Percentiles rank a stretch among this genome's conserved stretches.
Conservation (phyloP, 2,113 vertebrate genomes). For the Rostratula benghalensis region DNA sequence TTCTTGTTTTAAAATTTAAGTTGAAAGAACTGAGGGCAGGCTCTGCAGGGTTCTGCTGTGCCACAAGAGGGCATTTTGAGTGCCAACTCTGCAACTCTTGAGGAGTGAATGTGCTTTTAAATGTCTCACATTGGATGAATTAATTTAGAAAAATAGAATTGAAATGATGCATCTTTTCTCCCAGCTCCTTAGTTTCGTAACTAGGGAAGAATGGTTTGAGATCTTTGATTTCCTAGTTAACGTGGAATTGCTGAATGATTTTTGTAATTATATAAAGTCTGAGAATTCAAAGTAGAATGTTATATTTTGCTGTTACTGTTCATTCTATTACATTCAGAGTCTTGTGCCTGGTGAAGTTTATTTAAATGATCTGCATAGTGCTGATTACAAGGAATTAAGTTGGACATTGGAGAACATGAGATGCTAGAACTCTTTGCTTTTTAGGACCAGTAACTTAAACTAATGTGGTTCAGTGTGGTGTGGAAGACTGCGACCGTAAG, state of each 20-base stretch:
- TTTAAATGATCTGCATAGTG: not conserved
- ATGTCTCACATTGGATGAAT: not conserved
- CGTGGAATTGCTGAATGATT: not conserved
- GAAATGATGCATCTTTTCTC: not conserved
- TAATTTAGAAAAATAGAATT: not conserved
- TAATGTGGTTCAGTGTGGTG: slow-evolving; percentile 32
- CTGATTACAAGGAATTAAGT: not conserved
- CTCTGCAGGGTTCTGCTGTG: not conserved
- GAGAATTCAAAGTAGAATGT: not conserved
- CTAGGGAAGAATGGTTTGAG: not conserved
- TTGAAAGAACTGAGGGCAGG: not conserved
- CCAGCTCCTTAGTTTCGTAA: not conserved
- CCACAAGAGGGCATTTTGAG: slow-evolving; percentile 52
- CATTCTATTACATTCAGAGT: not conserved
- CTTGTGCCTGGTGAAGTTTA: not conserved
- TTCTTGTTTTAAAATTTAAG: not conserved
- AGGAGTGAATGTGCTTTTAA: not conserved
- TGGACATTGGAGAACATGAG: not conserved
- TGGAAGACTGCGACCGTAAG: slow-evolving; percentile 43
- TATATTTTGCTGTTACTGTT: no score
- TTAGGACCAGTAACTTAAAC: slow-evolving; percentile 40
- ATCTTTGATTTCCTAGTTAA: not conserved
- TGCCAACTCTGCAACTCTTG: not conserved
- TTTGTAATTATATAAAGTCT: not conserved
- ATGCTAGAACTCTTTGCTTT: not conserved